Conservation (phyloP, 1,140 invertebrate species). For the Cydia splendana region DNA sequence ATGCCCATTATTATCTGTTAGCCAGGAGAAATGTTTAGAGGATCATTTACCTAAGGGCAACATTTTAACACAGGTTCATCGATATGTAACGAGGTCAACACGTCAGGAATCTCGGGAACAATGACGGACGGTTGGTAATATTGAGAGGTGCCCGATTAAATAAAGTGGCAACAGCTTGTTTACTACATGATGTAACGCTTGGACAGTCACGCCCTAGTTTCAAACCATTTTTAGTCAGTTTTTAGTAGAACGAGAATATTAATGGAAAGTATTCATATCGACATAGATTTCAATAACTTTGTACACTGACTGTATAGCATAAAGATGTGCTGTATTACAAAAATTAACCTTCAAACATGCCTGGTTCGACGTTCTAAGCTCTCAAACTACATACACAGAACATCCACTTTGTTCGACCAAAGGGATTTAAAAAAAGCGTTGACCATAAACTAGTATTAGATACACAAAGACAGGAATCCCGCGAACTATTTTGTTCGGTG, state of each 20-base stretch:
- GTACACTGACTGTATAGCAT: neutral
- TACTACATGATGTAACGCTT: neutral
- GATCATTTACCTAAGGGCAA: neutral
- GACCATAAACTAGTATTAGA: conserved; percentile 30
- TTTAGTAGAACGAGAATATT: too few species aligned
- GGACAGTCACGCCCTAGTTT: too few species aligned
- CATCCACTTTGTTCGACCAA: conserved; percentile 11
- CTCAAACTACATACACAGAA: neutral
- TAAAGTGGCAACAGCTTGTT: neutral
- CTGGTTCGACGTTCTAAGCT: neutral
- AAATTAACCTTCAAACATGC: neutral
- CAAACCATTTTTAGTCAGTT: too few species aligned
- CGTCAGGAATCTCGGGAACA: neutral
- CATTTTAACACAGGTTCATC: neutral
- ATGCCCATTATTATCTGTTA: neutral
- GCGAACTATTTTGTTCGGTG: conserved; percentile 25
- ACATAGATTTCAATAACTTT: too few species aligned
- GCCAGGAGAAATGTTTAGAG: neutral
- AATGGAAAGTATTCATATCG: too few species aligned
- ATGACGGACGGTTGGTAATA: neutral
- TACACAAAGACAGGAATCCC: conserved; percentile 28
- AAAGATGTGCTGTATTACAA: neutral
- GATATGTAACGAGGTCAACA: neutral
- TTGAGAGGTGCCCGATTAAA: conserved; percentile 2
- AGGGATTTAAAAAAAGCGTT: conserved; percentile 27